Evolutionary conservation across 2,888 invertebrate species (phyloP).

Genomic region (Dioctria linearis): DNA sequence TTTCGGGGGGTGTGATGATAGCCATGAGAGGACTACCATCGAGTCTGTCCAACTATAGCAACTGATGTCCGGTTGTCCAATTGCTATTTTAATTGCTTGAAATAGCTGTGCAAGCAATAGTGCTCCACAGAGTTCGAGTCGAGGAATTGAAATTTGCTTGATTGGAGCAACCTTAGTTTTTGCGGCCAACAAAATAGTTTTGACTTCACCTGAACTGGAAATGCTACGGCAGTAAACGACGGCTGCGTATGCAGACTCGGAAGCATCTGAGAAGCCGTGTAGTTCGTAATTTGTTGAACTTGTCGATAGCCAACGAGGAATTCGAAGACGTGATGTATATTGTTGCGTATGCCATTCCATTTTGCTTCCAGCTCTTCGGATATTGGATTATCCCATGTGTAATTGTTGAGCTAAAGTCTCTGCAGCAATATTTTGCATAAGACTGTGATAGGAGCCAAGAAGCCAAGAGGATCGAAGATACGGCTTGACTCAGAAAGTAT

Average conservation of each 20-base stretch:
- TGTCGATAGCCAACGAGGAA: not conserved
- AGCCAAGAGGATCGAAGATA: conserved; percentile 60
- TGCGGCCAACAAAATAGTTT: conserved; percentile 31
- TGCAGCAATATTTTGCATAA: conserved; percentile 60
- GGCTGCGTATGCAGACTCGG: conserved; percentile 58
- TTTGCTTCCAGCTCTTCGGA: not conserved
- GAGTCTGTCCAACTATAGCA: conserved; percentile 58
- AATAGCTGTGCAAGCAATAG: conserved; percentile 40
- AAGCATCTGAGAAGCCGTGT: conserved; percentile 60
- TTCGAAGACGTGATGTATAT: no score
- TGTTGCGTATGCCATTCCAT: conserved; percentile 7
- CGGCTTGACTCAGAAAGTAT: conserved; percentile 56
- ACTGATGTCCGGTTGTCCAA: not conserved
- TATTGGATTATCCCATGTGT: conserved; percentile 59
- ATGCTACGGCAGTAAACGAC: conserved; percentile 59
- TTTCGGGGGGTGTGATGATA: conserved; percentile 58
- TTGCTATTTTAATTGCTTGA: not conserved
- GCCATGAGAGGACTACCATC: conserved; percentile 59
- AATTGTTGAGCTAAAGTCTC: conserved; percentile 59
- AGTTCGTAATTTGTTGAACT: not conserved
- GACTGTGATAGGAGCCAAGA: conserved; percentile 56
- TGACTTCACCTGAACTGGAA: not conserved
- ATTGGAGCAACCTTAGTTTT: conserved; percentile 58
- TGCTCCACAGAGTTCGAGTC: conserved; percentile 57
- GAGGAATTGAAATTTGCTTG: conserved; percentile 49